A percentile compares a stretch with the other conserved stretches of the same genome.
Evolutionary conservation across 2,888 invertebrate genomes (phyloP).

Genomic region (Ophioninae sp.): DNA sequence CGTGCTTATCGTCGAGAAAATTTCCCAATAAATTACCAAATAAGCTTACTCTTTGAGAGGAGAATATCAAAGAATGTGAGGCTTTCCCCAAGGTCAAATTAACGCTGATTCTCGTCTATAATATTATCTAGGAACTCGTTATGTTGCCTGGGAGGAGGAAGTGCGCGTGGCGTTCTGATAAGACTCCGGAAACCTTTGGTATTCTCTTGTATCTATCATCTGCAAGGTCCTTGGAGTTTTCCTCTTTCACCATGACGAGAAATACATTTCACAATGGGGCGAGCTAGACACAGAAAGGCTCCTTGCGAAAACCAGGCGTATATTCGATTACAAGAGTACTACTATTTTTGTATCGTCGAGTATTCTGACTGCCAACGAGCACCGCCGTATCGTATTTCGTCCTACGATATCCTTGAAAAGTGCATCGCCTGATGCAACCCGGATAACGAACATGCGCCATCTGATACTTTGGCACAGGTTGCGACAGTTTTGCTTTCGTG

Average conservation of each 20-base stretch:
- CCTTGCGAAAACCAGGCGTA: background rate
- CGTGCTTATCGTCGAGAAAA: too few relatives aligned
- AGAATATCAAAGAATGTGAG: background rate
- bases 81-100: background rate
- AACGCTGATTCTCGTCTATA: slow-evolving; percentile 16
- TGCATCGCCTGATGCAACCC: background rate
- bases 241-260: slow-evolving; percentile 20
- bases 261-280: slow-evolving; percentile 16
- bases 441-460: background rate
- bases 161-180: slow-evolving; percentile 29
- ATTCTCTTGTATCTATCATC: slow-evolving; percentile 44
- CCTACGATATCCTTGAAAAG: background rate
- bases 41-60: background rate
- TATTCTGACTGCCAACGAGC: background rate
- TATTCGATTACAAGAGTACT: slow-evolving; percentile 4
- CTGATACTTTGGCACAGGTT: background rate
- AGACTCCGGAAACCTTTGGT: slow-evolving; percentile 53
- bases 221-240: slow-evolving; percentile 36
- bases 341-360: slow-evolving; percentile 1
- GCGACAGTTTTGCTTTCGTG: background rate
- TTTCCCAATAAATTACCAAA: background rate
- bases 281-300: slow-evolving; percentile 5
- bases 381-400: background rate
- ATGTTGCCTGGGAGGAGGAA: background rate
- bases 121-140: slow-evolving; percentile 32